Conservation (phyloP, 2,888 invertebrate species). For the Sphaeridia pumilis region DNA sequence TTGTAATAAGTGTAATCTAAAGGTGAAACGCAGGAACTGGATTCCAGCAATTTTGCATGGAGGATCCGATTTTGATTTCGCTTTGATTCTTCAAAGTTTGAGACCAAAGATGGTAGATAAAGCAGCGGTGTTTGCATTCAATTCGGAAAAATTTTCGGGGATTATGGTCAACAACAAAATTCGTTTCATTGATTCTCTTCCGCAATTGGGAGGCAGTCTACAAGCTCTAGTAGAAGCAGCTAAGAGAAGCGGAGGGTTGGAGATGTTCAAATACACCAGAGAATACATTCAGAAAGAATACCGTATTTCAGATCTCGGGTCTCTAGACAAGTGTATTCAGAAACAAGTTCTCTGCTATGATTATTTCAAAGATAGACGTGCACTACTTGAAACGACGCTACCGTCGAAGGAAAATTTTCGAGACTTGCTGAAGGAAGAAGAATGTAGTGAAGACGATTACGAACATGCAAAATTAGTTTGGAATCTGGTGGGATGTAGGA, state of each 20-base stretch:
- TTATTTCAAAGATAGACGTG: neutral
- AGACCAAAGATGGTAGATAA: neutral
- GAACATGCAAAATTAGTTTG: neutral
- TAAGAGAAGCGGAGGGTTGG: neutral
- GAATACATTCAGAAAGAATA: neutral
- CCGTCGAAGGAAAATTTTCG: neutral
- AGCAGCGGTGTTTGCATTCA: neutral
- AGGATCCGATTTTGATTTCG: neutral
- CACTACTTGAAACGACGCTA: neutral
- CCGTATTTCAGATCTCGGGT: neutral
- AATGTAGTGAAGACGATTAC: neutral
- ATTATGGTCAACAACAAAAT: neutral
- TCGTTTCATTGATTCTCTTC: neutral
- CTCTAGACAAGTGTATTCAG: neutral
- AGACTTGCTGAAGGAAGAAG: neutral
- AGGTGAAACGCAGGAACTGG: neutral
- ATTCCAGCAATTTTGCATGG: neutral
- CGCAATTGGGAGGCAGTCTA: neutral
- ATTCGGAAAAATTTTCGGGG: neutral
- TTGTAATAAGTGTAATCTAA: neutral
- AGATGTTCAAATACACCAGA: neutral
- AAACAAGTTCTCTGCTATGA: neutral
- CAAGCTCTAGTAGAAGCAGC: neutral
- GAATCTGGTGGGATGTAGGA: neutral
- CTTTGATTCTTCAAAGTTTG: neutral